Conservation (phyloP, 2,888 invertebrate genomes). For the Monochamus alternatus region DNA sequence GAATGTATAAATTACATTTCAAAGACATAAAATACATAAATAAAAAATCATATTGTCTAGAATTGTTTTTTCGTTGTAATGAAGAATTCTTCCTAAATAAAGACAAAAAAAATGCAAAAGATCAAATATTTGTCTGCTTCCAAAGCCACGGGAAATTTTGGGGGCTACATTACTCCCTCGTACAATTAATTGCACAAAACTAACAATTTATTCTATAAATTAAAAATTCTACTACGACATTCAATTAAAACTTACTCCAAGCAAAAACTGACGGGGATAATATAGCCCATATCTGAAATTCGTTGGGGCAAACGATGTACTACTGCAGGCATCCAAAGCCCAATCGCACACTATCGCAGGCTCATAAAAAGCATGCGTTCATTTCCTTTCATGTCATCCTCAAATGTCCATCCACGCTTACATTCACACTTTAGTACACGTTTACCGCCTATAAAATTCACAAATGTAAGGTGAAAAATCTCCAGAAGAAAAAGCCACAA, state of each 20-base stretch:
- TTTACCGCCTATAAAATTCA: conserved; percentile 45
- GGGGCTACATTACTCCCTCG: conserved; percentile 59
- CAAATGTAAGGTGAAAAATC: conserved; percentile 56
- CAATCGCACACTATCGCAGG: conserved; percentile 50
- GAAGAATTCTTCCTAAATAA: conserved; percentile 65
- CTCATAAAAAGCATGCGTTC: conserved; percentile 52
- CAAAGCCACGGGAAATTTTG: conserved; percentile 62
- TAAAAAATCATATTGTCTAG: conserved; percentile 41
- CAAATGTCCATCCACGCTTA: conserved; percentile 47
- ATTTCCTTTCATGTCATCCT: conserved; percentile 53
- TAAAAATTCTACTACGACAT: neutral
- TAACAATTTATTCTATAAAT: neutral
- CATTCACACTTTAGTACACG: conserved; percentile 65
- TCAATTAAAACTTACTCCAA: conserved; percentile 41
- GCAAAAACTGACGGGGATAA: conserved; percentile 51
- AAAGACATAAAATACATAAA: conserved; percentile 48
- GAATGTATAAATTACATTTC: conserved; percentile 56
- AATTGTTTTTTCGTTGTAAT: conserved; percentile 56
- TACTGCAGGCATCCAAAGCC: conserved; percentile 61
- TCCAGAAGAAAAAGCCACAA: conserved; percentile 27
- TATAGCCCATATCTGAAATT: conserved; percentile 63
- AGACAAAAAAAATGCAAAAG: conserved; percentile 66
- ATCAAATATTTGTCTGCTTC: conserved; percentile 63
- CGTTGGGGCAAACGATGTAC: conserved; percentile 67
- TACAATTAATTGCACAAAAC: conserved; percentile 7